phyloP scores from a whole-genome alignment of 2,888 invertebrate species.

The Drosophila setosimentum region DNA sequence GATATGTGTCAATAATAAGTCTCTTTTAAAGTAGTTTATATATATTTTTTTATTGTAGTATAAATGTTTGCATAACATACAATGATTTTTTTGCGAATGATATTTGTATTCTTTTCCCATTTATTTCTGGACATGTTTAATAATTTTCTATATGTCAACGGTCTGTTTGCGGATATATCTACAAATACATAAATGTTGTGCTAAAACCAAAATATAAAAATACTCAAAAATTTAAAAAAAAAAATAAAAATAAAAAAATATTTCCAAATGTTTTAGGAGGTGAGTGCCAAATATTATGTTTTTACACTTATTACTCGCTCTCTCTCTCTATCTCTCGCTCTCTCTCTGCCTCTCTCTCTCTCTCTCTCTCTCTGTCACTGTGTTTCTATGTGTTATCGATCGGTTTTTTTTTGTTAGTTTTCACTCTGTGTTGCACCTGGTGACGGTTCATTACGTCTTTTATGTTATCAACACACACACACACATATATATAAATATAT shows the following conservation, averaged over 20 bases:
- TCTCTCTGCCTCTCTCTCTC: slow-evolving; percentile 28
- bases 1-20: slow-evolving; percentile 45
- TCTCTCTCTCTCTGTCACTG: slow-evolving; percentile 2
- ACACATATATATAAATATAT: background rate
- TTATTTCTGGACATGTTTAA: slow-evolving; percentile 55
- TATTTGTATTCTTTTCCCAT: slow-evolving; percentile 74
- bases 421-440: slow-evolving; percentile 52
- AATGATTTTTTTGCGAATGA: slow-evolving; percentile 62
- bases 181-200: slow-evolving; percentile 71
- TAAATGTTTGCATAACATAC: slow-evolving; percentile 55
- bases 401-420: slow-evolving; percentile 22
- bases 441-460: slow-evolving; percentile 63
- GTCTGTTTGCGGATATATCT: slow-evolving; percentile 74
- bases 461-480: slow-evolving; percentile 25
- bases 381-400: slow-evolving; percentile 12
- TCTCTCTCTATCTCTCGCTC: slow-evolving; percentile 18
- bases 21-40: slow-evolving; percentile 34
- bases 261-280: slow-evolving; percentile 78
- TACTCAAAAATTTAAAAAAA: slow-evolving; percentile 45
- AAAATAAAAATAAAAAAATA: slow-evolving; percentile 29
- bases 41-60: slow-evolving; percentile 11
- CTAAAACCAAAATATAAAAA: slow-evolving; percentile 47
- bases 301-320: slow-evolving; percentile 50
- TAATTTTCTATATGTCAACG: slow-evolving; percentile 66
- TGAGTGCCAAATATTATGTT: slow-evolving; percentile 76